Evolutionary conservation across 1,140 invertebrate genomes (phyloP).

Genomic region (Drosophila biarmipes): DNA sequence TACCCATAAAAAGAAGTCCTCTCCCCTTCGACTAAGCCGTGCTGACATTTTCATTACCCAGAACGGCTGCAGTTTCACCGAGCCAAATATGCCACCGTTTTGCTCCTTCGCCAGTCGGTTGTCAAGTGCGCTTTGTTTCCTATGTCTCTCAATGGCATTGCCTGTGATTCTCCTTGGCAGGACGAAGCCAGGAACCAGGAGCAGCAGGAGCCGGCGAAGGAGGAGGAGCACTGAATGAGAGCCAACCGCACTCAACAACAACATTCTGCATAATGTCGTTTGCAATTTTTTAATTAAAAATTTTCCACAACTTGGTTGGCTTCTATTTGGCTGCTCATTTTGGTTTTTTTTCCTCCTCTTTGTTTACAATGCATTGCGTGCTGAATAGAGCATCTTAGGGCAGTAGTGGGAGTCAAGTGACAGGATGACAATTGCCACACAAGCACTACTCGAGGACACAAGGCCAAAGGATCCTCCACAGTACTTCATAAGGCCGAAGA

Average conservation of each 20-base stretch:
- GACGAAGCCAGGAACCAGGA: constrained; percentile 17
- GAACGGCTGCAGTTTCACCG: constrained; percentile 22
- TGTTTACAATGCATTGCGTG: constrained; percentile 44
- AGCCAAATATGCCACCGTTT: constrained; percentile 2
- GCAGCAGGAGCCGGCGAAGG: constrained; percentile 1
- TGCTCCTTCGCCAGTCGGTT: constrained; percentile 20
- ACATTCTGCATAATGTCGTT: constrained; percentile 62
- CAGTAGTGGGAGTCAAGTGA: constrained; percentile 56
- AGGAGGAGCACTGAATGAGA: constrained; percentile 17
- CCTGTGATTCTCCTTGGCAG: constrained; percentile 51
- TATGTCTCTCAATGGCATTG: constrained; percentile 45
- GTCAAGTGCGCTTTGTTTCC: constrained; percentile 55
- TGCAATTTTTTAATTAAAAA: constrained; percentile 80
- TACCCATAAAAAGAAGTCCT: constrained; percentile 49
- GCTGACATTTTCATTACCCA: constrained; percentile 76
- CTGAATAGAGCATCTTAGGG: constrained; percentile 37
- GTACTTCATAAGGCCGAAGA: constrained; percentile 6
- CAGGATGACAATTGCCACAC: constrained; percentile 73
- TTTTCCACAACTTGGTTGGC: constrained; percentile 63
- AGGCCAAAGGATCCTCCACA: constrained; percentile 23
- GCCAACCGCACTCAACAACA: constrained; percentile 8
- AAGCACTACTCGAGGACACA: constrained; percentile 28
- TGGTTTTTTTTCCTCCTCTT: constrained; percentile 29
- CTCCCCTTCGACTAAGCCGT: constrained; percentile 42
- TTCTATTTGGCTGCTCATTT: constrained; percentile 70